Evolutionary conservation across 2,888 invertebrate genomes (phyloP), one percentile per base, ranked within the genome.

Genomic region (Cepaea hortensis): DNA sequence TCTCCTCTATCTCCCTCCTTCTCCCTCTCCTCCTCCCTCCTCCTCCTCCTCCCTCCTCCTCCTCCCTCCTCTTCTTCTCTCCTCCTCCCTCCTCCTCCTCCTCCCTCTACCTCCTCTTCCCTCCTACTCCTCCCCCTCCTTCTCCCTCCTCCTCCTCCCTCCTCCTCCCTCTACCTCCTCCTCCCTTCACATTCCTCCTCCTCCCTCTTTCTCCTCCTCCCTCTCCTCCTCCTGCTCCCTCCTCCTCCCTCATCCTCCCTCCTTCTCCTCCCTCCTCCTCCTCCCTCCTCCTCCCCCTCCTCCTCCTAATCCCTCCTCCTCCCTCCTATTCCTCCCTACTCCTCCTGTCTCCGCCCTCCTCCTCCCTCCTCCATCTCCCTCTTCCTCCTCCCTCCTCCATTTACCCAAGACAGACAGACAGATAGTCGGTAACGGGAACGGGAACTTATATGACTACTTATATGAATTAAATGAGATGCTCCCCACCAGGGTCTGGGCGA

Each of bases 61-160:
- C 85, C 85, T 20, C 35, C 85, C 82, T 13, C 85, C 81, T 87
- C 76, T 85, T 81, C 85, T 48, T 87, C 70, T 84, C 70, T 80
- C 72, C 13, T 65, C 23, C 13, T 6, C 3, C 23, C 23, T 81
- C 11, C 62, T 18, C 6, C 13, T 50, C 7, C 48, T 48, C 50
- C n/a, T 79, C 20, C 48, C n/a, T 48, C 55, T 79, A 3, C 18
- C n/a, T 79, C 48, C 7, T 50, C 48, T 65, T n/a, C 20, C 35
- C n/a, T 65, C 65, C 13, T 81, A 5, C 62, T 65, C n/a, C 62
- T 23, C 68, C 15, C 35, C n/a, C 35, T 65, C 68, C n/a, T 23
- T 23, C 68, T n/a, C 23, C 18, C 35, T 35, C 62, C 11, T 15
- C 65, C 5, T 23, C 15, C 9, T 23, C n/a, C 65, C 81, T 65